These are phyloP conservation scores for Lethrus apterus DNA, from an alignment of 1,140 invertebrate genomes.

Conservation along the genomic window DNA sequence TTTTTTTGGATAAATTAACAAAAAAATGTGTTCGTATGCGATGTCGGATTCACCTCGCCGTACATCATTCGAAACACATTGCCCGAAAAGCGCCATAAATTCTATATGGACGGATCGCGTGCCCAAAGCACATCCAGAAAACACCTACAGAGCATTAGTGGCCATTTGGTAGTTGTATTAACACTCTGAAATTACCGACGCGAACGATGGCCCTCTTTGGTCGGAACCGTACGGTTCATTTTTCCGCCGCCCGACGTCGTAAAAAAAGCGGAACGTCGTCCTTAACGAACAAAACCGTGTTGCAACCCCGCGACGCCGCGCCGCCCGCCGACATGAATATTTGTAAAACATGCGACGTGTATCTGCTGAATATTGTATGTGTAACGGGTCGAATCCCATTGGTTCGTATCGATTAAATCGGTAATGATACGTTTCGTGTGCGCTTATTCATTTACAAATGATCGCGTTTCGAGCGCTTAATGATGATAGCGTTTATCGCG, in stretches of 20 bases:
- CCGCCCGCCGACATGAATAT: constrained; percentile 9
- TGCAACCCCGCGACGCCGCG: constrained; percentile 3
- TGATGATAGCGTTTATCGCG: no score
- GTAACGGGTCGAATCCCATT: no score
- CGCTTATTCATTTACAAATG: no score
- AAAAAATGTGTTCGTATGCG: no score
- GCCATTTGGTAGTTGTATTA: constrained; percentile 41
- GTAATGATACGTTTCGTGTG: no score
- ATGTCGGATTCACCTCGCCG: background rate
- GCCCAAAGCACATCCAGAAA: constrained; percentile 32
- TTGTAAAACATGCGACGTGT: constrained; percentile 14
- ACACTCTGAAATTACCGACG: constrained; percentile 36
- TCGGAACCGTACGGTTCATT: no score
- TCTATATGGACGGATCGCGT: constrained; percentile 31
- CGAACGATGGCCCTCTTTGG: background rate
- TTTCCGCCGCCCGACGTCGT: background rate
- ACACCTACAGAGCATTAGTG: constrained; percentile 39
- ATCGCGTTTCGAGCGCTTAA: no score
- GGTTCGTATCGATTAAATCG: no score
- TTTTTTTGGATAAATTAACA: no score
- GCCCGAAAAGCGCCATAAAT: no score
- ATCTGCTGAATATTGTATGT: no score
- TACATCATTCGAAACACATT: no score
- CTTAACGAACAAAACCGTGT: background rate
- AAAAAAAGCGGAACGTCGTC: constrained; percentile 2